Evolutionary conservation across 1,140 invertebrate genomes (phyloP), one percentile per base, ranked within the genome.

Genomic region (Harpegnathos saltator): DNA sequence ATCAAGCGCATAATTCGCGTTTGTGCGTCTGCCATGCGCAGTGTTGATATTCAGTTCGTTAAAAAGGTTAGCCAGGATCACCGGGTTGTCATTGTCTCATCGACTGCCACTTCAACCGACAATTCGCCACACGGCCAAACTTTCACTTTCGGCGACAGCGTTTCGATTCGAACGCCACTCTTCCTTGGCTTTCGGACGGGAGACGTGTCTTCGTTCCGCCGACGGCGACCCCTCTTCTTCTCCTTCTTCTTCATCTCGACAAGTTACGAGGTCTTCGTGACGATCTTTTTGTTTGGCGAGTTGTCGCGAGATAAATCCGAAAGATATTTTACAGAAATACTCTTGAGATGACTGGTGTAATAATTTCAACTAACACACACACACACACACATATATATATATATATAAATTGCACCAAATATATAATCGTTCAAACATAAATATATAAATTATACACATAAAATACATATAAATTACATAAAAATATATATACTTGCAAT

Each of bases 91-190:
- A 90, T 91, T 90, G 87, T 90, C 78, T 83, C 56, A 72, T 58
- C 74, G 82, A 90, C 85, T 88, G 73, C 82, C 86, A 85, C 85
- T 88, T 84, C 71, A 48, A 68, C 62, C 63, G 75, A 84, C 69
- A 48, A 81, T 82, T 90, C 63, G 75, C 62, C 65, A 73, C n/a
- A n/a, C n/a, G n/a, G n/a, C n/a, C n/a, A n/a, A 85, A 90, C 90
- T 91, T 91, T 91, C 90, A 90, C 90, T 91, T 89, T 89, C 68
- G 81, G 85, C 78, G 82, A 84, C 82, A 85, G 56, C 75, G 58
- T 26, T 73, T n/a, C n/a, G 73, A 89, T 90, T 89, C 82, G 83
- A 59, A 1, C 29, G 19, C 38, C 17, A 52, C 69, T 71, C 52
- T 48, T 61, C 65, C 22, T 58, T 12, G 66, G n/a, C 24, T 82